Evolutionary conservation across 2,888 invertebrate genomes (phyloP).

Genomic region (Netelia inedita): DNA sequence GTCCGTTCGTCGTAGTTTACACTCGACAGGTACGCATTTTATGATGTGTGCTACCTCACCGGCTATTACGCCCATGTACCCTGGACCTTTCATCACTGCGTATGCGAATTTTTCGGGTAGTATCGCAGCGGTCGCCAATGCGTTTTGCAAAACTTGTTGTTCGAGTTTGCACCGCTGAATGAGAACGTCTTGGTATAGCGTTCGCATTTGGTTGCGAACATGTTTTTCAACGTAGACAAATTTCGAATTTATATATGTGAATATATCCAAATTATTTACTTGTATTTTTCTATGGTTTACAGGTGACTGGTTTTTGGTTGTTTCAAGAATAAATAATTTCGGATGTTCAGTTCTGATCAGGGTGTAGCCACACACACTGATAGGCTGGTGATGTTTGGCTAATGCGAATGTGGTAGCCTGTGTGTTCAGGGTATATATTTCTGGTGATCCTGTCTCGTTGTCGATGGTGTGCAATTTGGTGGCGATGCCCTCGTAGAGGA

Average conservation of each 20-base stretch:
- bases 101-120: constrained; percentile 73
- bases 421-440: constrained; percentile 20
- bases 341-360: constrained; percentile 43
- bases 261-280: constrained; percentile 67
- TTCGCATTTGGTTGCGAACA: constrained; percentile 65
- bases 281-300: background rate
- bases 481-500: constrained; percentile 29
- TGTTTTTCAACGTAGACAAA: constrained; percentile 75
- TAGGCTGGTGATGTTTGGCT: background rate
- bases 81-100: constrained; percentile 71
- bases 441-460: background rate
- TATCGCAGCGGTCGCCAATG: constrained; percentile 68
- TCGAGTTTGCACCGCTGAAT: constrained; percentile 71
- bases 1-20: constrained; percentile 58
- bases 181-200: constrained; percentile 68
- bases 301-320: constrained; percentile 3
- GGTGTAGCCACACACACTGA: constrained; percentile 37
- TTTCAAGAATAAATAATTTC: constrained; percentile 39
- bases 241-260: constrained; percentile 73
- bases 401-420: constrained; percentile 50
- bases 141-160: constrained; percentile 71
- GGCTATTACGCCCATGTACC: constrained; percentile 71
- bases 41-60: constrained; percentile 74
- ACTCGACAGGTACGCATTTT: constrained; percentile 72
- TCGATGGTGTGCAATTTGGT: background rate